Evolutionary conservation across 1,140 invertebrate genomes (phyloP), one percentile per base, ranked within the genome.

Genomic region (Monochamus saltuarius): DNA sequence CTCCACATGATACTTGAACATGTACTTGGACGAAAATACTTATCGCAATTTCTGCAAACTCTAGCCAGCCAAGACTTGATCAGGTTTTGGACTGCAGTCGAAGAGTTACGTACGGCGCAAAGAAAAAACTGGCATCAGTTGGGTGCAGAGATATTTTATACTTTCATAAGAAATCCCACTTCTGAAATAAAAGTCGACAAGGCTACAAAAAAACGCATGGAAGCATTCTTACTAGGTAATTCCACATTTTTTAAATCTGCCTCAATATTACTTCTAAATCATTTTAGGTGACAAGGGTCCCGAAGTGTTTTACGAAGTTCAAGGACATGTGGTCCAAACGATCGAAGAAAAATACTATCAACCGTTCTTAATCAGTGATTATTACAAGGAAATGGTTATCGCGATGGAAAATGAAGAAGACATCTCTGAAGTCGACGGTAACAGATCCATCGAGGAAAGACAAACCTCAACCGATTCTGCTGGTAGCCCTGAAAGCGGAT

Each of bases 81-180:
- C 6, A 86, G 91, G 0, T 96, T 91, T 73, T 95, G 92, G 87
- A 84, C 84, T 66, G 89, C 89, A n/a, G 91, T 95, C 0, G 91
- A 95, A 71, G 91, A 94, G 76, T 78, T 96, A 54, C 83, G 88
- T 60, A 80, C 83, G 47, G 84, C 89, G 11, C 85, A 85, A 54
- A 82, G 86, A 67, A 87, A 85, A 53, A 84, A 84, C 55, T 91
- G 89, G 82, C 91, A 95, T 78, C 90, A 94, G 65, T 76, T 94
- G n/a, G 93, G 89, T 10, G 89, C 89, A 34, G 91, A 94, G 73
- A 92, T 95, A 64, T 95, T 92, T 78, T 92, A 94, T 68, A 92
- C 90, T 10, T 94, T 91, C 68, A 89, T 95, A 58, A 81, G 87
- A 59, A 88, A 88, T 45, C 86, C 88, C 6, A 87, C 85, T 56